phyloP scores from a whole-genome alignment of 2,113 vertebrate genomes.

The Cebidichthys violaceus region DNA sequence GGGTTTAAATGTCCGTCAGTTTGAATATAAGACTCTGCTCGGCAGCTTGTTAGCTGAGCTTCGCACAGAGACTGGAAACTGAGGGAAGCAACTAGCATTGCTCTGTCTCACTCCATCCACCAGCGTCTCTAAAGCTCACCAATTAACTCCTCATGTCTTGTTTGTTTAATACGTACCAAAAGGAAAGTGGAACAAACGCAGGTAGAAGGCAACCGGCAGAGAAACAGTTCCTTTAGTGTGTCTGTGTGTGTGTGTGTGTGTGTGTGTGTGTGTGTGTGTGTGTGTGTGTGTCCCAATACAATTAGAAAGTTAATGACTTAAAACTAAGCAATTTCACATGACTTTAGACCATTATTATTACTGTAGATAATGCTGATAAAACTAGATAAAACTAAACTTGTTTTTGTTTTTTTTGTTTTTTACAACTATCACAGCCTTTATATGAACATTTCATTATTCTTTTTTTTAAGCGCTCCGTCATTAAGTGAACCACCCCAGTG shows the following conservation, averaged over 20 bases:
- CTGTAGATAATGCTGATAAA: too few relatives aligned
- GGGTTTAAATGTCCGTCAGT: slow-evolving; percentile 26
- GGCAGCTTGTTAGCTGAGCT: slow-evolving; percentile 2
- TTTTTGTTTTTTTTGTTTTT: too few relatives aligned
- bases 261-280: too few relatives aligned
- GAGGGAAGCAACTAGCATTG: neutral
- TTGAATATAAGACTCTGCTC: slow-evolving; percentile 29
- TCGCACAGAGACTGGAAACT: neutral
- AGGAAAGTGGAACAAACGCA: neutral
- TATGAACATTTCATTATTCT: too few relatives aligned
- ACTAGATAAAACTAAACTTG: too few relatives aligned
- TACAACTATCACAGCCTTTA: too few relatives aligned
- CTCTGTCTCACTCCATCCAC: neutral
- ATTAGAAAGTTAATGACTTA: too few relatives aligned
- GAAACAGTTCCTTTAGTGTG: neutral
- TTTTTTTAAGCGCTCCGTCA: slow-evolving; percentile 5
- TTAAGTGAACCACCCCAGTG: slow-evolving; percentile 31
- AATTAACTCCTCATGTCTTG: neutral
- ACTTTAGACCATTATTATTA: too few relatives aligned
- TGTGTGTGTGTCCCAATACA: too few relatives aligned
- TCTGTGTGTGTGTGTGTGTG: too few relatives aligned
- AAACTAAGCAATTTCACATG: too few relatives aligned
- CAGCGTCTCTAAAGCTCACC: neutral
- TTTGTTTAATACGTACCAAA: too few relatives aligned
- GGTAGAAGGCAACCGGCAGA: neutral